Evolutionary conservation across 2,888 invertebrate genomes (phyloP).

Genomic region (Latheticus oryzae): DNA sequence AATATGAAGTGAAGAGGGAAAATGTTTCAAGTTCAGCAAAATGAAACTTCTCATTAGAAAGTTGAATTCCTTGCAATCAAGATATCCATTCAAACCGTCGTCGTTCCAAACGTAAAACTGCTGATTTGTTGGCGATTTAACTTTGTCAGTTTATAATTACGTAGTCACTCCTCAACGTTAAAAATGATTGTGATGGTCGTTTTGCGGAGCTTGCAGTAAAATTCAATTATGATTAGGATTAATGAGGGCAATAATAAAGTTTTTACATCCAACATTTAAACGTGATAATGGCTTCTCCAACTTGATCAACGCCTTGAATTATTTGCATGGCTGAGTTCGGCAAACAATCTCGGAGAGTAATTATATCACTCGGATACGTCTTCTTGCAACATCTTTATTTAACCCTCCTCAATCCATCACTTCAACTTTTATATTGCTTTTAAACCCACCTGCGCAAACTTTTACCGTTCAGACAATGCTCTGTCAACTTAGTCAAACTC

Average conservation of each 20-base stretch:
- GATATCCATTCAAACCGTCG: constrained; percentile 23
- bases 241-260: constrained; percentile 48
- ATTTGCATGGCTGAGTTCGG: constrained; percentile 56
- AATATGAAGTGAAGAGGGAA: too few species aligned
- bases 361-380: constrained; percentile 52
- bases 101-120: constrained; percentile 21
- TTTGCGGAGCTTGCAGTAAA: constrained; percentile 37
- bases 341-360: constrained; percentile 57
- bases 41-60: constrained; percentile 34
- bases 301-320: constrained; percentile 57
- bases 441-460: constrained; percentile 47
- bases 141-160: constrained; percentile 27
- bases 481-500: constrained; percentile 39
- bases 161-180: background rate
- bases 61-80: constrained; percentile 35
- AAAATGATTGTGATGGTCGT: constrained; percentile 15
- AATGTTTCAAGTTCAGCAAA: constrained; percentile 24
- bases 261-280: constrained; percentile 46
- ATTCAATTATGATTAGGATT: constrained; percentile 44
- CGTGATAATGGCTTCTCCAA: constrained; percentile 53
- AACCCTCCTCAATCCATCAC: constrained; percentile 45
- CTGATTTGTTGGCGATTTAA: constrained; percentile 21
- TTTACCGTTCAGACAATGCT: constrained; percentile 41
- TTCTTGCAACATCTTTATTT: constrained; percentile 48
- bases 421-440: constrained; percentile 47